A percentile compares a stretch with the other conserved stretches of the same genome.
Conservation (phyloP, 2,797 vertebrate species). For the Melanotaenia pygmaea region DNA sequence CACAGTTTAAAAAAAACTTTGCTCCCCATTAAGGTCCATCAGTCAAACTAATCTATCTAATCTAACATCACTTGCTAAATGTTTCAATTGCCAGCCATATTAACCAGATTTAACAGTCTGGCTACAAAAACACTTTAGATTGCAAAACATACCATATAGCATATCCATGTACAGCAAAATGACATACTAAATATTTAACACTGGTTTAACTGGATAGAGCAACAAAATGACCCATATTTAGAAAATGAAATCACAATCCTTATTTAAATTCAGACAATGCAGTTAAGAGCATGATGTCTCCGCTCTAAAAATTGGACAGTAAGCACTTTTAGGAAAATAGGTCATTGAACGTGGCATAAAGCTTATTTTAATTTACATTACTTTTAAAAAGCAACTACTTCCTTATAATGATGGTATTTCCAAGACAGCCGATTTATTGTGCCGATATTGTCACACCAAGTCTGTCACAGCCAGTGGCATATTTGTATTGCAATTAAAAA, state of each 20-base stretch:
- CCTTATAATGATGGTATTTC: conserved; percentile 29
- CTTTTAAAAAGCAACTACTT: conserved; percentile 10
- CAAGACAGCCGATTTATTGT: conserved; percentile 29
- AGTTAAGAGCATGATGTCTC: conserved; percentile 1
- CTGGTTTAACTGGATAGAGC: not conserved
- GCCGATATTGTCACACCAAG: conserved; percentile 26
- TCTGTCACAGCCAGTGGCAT: conserved; percentile 35
- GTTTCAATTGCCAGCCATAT: not conserved
- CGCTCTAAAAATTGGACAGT: conserved; percentile 2
- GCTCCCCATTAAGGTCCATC: not conserved
- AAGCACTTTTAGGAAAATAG: conserved; percentile 14
- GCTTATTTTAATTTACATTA: not conserved
- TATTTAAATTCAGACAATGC: not conserved
- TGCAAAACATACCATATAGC: not conserved
- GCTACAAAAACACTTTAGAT: not conserved
- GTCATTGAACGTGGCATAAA: conserved; percentile 9
- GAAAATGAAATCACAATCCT: not conserved
- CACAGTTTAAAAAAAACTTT: not conserved
- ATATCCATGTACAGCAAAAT: conserved; percentile 14
- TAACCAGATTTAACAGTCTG: not conserved
- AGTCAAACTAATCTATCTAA: conserved; percentile 1
- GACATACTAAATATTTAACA: not conserved
- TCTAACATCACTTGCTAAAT: not conserved
- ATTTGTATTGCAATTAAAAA: conserved; percentile 57
- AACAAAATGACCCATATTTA: not conserved